Conservation (phyloP, 2,888 invertebrate species). For the Argyresthia goedartella region DNA sequence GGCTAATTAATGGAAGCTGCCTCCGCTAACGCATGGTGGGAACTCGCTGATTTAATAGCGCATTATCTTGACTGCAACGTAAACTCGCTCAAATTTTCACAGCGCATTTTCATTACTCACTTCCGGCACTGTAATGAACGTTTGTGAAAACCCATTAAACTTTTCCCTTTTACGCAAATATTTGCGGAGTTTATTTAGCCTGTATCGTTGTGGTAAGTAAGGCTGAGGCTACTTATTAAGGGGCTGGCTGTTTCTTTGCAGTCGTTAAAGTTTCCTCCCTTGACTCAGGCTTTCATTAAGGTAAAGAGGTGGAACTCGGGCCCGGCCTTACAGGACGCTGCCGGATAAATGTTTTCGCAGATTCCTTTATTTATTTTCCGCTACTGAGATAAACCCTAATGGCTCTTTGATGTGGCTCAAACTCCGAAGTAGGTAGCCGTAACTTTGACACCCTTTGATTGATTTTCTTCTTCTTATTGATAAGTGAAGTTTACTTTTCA, state of each 20-base stretch:
- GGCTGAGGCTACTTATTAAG: slow-evolving; percentile 19
- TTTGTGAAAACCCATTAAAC: not conserved
- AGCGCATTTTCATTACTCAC: not conserved
- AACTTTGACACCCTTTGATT: slow-evolving; percentile 59
- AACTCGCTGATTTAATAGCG: slow-evolving; percentile 46
- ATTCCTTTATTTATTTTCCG: slow-evolving; percentile 65
- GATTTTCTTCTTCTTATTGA: slow-evolving; percentile 20
- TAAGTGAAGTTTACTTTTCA: slow-evolving; percentile 1
- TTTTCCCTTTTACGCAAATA: slow-evolving; percentile 1
- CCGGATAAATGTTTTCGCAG: slow-evolving; percentile 59
- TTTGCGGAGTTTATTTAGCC: not conserved
- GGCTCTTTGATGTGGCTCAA: slow-evolving; percentile 61
- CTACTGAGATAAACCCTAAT: slow-evolving; percentile 64
- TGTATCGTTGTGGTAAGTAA: slow-evolving; percentile 7
- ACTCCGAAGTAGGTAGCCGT: slow-evolving; percentile 36
- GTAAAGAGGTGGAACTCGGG: slow-evolving; percentile 52
- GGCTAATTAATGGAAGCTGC: slow-evolving; percentile 64
- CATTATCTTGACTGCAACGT: slow-evolving; percentile 32
- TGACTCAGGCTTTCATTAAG: slow-evolving; percentile 55
- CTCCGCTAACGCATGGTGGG: slow-evolving; percentile 37
- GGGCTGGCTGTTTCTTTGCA: slow-evolving; percentile 38
- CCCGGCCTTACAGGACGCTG: slow-evolving; percentile 30
- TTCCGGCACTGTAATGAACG: too few relatives aligned
- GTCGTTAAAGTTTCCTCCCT: slow-evolving; percentile 46
- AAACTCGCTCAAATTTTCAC: not conserved